Conservation (phyloP, 2,888 invertebrate species). For the Iphiclides podalirius region DNA sequence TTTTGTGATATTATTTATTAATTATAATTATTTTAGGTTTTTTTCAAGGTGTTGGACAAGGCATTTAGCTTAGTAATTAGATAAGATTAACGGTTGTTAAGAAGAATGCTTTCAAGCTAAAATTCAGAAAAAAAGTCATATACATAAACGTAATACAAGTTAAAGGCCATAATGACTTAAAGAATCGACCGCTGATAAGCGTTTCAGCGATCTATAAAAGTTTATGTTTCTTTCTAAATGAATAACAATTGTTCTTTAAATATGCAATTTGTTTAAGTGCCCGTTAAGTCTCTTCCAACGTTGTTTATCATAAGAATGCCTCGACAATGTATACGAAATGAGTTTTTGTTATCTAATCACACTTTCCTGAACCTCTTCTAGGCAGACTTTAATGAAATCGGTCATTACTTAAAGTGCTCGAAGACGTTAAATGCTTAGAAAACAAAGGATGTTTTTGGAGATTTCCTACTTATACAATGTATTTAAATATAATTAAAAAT, state of each 20-base stretch:
- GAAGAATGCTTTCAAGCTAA: too few species aligned
- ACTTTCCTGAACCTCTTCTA: slow-evolving; percentile 43
- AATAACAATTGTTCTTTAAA: slow-evolving; percentile 17
- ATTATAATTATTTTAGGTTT: too few species aligned
- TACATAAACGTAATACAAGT: not conserved
- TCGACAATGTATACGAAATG: slow-evolving; percentile 43
- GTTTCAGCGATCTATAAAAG: slow-evolving; percentile 10
- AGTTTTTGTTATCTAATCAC: slow-evolving; percentile 53
- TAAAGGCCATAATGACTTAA: not conserved
- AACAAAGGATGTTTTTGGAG: slow-evolving; percentile 39
- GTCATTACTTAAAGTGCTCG: slow-evolving; percentile 67
- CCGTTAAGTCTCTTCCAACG: slow-evolving; percentile 27
- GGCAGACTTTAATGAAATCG: slow-evolving; percentile 65
- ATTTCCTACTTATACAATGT: slow-evolving; percentile 24
- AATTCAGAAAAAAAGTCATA: too few species aligned
- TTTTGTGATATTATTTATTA: too few species aligned
- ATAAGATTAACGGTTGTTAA: too few species aligned
- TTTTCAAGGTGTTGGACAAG: too few species aligned
- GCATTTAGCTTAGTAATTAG: too few species aligned
- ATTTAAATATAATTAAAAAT: slow-evolving; percentile 19
- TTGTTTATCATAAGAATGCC: slow-evolving; percentile 41
- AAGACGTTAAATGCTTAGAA: slow-evolving; percentile 46
- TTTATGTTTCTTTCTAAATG: slow-evolving; percentile 14
- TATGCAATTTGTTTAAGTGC: slow-evolving; percentile 27
- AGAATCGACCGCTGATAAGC: slow-evolving; percentile 1